Percentiles rank a stretch among this genome's conserved stretches.
phyloP scores from a whole-genome alignment of 2,113 vertebrate genomes.

The Dasypus novemcinctus region DNA sequence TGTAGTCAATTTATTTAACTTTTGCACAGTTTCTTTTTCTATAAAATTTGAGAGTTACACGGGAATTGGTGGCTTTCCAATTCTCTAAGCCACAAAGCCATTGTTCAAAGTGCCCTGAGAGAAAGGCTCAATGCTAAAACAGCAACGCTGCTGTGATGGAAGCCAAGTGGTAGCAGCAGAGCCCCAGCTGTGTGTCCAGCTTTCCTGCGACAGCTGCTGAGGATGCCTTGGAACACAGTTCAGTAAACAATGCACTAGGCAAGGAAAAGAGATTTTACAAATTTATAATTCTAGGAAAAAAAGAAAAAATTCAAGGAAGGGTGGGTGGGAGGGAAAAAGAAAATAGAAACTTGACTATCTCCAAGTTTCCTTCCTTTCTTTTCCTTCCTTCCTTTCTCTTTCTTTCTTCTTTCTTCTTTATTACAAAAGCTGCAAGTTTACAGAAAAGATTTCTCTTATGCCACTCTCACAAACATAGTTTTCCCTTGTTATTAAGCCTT shows the following conservation, averaged over 20 bases:
- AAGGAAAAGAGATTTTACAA: too few relatives aligned
- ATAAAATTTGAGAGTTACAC: not conserved
- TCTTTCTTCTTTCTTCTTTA: too few relatives aligned
- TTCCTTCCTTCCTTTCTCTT: too few relatives aligned
- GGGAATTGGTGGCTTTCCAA: not conserved
- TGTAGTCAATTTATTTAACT: not conserved
- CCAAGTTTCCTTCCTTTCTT: not conserved
- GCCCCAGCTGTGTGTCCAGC: too few relatives aligned
- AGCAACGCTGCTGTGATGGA: fast-evolving
- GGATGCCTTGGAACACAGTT: not conserved
- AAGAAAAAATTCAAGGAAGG: not conserved
- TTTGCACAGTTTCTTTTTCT: slow-evolving; percentile 2
- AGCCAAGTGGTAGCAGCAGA: fast-evolving
- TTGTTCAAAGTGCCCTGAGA: not conserved
- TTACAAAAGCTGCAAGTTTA: too few relatives aligned
- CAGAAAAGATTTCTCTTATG: too few relatives aligned
- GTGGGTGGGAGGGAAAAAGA: fast-evolving
- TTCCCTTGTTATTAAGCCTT: too few relatives aligned
- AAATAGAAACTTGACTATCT: not conserved
- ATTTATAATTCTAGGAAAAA: not conserved
- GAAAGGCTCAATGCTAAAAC: not conserved
- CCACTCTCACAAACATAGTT: too few relatives aligned
- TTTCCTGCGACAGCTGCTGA: not conserved
- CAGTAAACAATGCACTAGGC: fast-evolving
- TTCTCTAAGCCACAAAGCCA: not conserved